Percentiles rank a stretch among this genome's conserved stretches.
These are phyloP conservation scores for Ophion ellenae DNA, from an alignment of 2,888 invertebrate species.

Conservation along the genomic window DNA sequence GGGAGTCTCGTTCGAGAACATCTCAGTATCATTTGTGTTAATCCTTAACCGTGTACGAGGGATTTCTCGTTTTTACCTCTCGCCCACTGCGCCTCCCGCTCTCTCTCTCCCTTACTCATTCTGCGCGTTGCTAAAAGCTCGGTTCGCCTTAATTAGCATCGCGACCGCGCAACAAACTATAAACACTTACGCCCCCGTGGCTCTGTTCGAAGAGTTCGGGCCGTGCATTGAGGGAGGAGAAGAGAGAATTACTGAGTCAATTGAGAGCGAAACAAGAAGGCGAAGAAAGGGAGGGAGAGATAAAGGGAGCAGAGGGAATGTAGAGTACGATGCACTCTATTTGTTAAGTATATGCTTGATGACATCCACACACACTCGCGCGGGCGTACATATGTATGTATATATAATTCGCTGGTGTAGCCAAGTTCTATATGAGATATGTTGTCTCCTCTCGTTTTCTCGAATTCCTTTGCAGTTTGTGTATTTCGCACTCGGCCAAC, in stretches of 20 bases:
- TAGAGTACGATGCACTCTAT: constrained; percentile 67
- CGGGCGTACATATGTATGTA: background rate
- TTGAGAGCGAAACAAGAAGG: background rate
- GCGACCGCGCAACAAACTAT: constrained; percentile 62
- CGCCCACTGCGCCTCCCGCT: background rate
- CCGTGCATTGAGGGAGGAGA: constrained; percentile 11
- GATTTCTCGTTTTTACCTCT: no score
- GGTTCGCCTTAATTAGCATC: constrained; percentile 61
- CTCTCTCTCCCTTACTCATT: constrained; percentile 23
- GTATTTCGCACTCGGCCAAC: constrained; percentile 52
- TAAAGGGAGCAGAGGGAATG: constrained; percentile 13
- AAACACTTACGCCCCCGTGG: constrained; percentile 37
- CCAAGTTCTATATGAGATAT: constrained; percentile 40
- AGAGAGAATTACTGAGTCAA: background rate
- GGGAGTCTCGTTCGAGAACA: no score
- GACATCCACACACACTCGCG: constrained; percentile 34
- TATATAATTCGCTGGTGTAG: constrained; percentile 48
- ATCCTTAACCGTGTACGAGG: no score
- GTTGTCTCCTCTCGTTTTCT: constrained; percentile 34
- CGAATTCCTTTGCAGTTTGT: constrained; percentile 38
- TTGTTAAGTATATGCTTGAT: constrained; percentile 63
- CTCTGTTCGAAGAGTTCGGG: background rate
- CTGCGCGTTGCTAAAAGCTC: constrained; percentile 45
- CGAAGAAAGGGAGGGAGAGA: background rate
- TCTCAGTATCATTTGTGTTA: no score